phyloP scores from a whole-genome alignment of 2,888 invertebrate species.

The Didymodactylos carnosus region DNA sequence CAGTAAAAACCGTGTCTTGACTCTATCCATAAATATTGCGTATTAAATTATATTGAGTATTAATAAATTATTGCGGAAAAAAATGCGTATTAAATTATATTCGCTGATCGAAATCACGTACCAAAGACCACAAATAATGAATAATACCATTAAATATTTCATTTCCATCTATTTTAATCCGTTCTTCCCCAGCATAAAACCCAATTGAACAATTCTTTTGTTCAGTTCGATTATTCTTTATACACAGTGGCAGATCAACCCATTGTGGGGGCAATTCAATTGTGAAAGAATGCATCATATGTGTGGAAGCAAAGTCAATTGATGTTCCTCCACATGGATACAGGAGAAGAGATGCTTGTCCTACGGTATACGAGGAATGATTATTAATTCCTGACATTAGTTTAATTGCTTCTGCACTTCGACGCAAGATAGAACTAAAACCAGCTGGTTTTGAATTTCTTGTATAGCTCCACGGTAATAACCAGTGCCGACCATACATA shows the following conservation, averaged over 20 bases:
- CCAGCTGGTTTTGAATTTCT: not conserved
- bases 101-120: too few species aligned
- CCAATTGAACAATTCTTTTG: not conserved
- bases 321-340: not conserved
- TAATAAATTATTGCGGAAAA: too few species aligned
- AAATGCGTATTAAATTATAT: too few species aligned
- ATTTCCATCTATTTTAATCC: not conserved
- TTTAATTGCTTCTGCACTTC: not conserved
- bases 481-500: conserved; percentile 9
- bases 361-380: not conserved
- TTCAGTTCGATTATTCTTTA: not conserved
- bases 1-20: too few species aligned
- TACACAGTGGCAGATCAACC: not conserved
- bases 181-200: not conserved
- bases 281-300: not conserved
- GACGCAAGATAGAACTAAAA: not conserved
- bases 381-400: too few species aligned
- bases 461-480: conserved; percentile 6
- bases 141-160: not conserved
- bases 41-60: too few species aligned
- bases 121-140: not conserved
- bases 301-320: not conserved
- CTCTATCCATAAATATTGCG: too few species aligned
- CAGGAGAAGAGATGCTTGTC: not conserved
- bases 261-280: not conserved